A percentile compares a stretch with the other conserved stretches of the same genome.
phyloP scores from a whole-genome alignment of 2,888 invertebrate species.

The Drepana falcataria region DNA sequence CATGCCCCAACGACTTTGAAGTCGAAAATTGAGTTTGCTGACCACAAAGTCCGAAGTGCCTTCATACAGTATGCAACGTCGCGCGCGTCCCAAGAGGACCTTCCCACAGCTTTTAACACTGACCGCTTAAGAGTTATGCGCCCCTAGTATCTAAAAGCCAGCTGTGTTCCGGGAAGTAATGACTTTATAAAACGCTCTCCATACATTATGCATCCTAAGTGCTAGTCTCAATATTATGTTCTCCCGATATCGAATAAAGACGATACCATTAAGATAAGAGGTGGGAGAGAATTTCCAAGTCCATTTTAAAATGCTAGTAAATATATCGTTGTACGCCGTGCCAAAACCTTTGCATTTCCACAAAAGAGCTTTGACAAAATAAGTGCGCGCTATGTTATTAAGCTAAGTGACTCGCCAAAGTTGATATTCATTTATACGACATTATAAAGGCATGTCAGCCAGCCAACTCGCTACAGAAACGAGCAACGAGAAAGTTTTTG shows the following conservation, averaged over 20 bases:
- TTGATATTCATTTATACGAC: conserved; percentile 2
- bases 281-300: not conserved
- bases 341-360: not conserved
- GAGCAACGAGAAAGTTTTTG: conserved; percentile 28
- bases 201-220: not conserved
- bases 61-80: conserved; percentile 67
- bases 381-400: not conserved
- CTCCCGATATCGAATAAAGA: not conserved
- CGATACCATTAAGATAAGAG: not conserved
- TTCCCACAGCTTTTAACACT: conserved; percentile 52
- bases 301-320: not conserved
- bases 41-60: conserved; percentile 49
- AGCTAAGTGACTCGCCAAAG: not conserved
- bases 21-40: conserved; percentile 74
- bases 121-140: conserved; percentile 48
- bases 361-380: not conserved
- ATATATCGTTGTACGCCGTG: not conserved
- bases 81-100: conserved; percentile 43
- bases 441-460: not conserved
- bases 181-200: not conserved
- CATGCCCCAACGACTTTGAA: conserved; percentile 60
- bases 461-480: conserved; percentile 16
- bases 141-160: conserved; percentile 33
- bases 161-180: conserved; percentile 5
- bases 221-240: not conserved